Base-by-base conservation (phyloP, 2,113 vertebrate species). In the Dermatemys mawii region DNA sequence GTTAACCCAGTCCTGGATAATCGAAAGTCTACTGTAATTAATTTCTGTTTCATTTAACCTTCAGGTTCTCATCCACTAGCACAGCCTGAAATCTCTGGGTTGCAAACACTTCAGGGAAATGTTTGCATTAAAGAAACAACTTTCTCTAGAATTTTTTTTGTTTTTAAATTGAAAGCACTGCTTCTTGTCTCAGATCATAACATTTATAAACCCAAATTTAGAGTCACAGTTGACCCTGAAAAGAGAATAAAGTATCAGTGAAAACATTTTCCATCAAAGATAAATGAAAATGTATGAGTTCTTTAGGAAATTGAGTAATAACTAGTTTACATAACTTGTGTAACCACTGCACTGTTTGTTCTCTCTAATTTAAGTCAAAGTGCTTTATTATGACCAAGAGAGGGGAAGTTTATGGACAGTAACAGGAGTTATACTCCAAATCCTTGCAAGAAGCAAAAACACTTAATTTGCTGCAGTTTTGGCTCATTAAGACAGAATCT, bases 271-370 rank as follows among this genome's bases (percentile, higher is more conserved):
- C 80, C 95, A 93, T 90, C 90, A 78, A 90, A 78, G 90, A 93
- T 73, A 95, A 91, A 93, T 87, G 38, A 41, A 78, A 93, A 94
- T 86, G 83, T 17, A 48, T 41, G 29, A 13, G 78, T 86, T 11
- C 84, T 92, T 84, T 21, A 92, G 73, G 93, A 93, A 94, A 96
- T 89, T 92, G 90, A 83, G 48, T 96, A 95, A 96, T 97, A 86
- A 73, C 55, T 73, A 32, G 38, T 87, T 94, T 93, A 2, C 13
- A 11, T 95, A 93, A 53, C 53, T 76, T 76, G 26, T 2, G 0
- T 91, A 95, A 97, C 92, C 91, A 54, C 90, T 78, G 21, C 19
- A 32, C 80, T 96, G 81, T 60, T 60, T 17, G 24, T 93, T 22
- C 76, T 92, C 1, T 60, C 35, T 67, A 67, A 67, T 70, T 38